These are phyloP conservation scores for Cepphus grylle DNA, from an alignment of 2,113 vertebrate genomes.

Conservation along the genomic window DNA sequence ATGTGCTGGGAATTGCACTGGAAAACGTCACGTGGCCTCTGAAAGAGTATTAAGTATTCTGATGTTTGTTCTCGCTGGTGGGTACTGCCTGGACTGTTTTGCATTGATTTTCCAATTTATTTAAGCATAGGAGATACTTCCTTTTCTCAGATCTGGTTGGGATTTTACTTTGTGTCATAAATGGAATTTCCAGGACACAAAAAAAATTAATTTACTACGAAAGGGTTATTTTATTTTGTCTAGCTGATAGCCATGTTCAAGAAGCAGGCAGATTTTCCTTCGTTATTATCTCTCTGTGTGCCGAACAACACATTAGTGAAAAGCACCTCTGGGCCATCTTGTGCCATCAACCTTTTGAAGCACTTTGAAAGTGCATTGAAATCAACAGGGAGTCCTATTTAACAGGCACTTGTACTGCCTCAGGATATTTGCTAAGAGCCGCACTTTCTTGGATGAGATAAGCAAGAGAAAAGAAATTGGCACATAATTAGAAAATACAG, in stretches of 20 bases:
- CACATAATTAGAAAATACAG: not conserved
- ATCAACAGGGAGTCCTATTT: constrained; percentile 12
- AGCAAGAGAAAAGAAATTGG: not conserved
- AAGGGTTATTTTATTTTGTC: not conserved
- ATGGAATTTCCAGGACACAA: not conserved
- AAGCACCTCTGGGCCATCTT: not conserved
- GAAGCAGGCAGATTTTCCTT: not conserved
- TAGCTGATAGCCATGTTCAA: not conserved
- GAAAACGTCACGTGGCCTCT: not conserved
- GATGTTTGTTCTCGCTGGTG: not conserved
- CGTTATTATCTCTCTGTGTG: not conserved
- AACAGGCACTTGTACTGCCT: not conserved
- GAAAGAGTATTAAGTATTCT: not conserved
- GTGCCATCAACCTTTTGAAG: constrained; percentile 11
- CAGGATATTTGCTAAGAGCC: not conserved
- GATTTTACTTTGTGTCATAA: not conserved
- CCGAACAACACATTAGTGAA: not conserved
- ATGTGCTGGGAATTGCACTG: not conserved
- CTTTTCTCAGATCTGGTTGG: not conserved
- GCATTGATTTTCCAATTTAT: not conserved
- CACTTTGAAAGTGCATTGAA: not conserved
- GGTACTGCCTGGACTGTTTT: not conserved
- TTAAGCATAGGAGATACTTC: not conserved
- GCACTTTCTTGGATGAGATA: not conserved
- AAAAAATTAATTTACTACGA: not conserved